Conservation (phyloP, 2,797 vertebrate species). For the Fratercula arctica region DNA sequence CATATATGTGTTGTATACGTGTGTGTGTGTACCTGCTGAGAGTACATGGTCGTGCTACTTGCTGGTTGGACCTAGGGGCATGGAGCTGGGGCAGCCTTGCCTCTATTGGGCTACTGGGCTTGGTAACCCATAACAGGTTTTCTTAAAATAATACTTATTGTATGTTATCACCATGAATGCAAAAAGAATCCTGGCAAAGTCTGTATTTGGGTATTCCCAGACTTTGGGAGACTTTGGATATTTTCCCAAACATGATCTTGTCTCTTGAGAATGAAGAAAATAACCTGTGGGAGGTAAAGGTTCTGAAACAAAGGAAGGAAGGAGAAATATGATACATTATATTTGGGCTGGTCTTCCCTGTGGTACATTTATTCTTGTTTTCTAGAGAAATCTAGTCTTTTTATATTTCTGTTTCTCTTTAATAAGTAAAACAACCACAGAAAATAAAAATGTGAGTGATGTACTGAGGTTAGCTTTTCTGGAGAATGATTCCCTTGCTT, state of each 20-base stretch:
- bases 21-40: background rate
- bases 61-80: background rate
- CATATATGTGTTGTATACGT: too few relatives aligned
- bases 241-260: background rate
- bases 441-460: slow-evolving; percentile 15
- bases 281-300: background rate
- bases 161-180: background rate
- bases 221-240: background rate
- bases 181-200: background rate
- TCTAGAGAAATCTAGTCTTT: background rate
- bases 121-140: background rate
- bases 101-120: background rate
- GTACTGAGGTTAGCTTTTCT: slow-evolving; percentile 25
- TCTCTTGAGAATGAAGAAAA: background rate
- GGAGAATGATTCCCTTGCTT: background rate
- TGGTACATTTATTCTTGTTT: background rate
- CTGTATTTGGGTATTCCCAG: background rate
- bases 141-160: background rate
- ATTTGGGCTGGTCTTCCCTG: background rate
- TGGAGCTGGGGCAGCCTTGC: background rate
- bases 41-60: background rate
- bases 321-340: background rate
- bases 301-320: background rate
- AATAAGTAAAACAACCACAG: background rate
- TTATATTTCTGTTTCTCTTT: background rate